Evolutionary conservation across 2,888 invertebrate species (phyloP), one percentile per base, ranked within the genome.

Genomic region (Romanomermis culicivorax): DNA sequence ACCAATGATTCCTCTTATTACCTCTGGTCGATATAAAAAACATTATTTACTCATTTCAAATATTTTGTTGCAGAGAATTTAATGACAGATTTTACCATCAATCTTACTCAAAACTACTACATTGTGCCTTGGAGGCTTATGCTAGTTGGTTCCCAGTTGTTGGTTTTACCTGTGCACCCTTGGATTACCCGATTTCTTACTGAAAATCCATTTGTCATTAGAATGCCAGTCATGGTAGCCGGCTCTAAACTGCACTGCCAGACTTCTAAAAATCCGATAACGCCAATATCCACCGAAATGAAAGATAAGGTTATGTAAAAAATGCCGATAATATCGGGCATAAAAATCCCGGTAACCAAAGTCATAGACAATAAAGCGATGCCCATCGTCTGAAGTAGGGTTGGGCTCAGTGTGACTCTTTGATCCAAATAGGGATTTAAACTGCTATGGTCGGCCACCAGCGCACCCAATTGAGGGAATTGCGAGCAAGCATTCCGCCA

Each of bases 181-280:
- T n/a, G n/a, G n/a, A n/a, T n/a, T n/a, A n/a, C n/a, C n/a, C n/a
- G n/a, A n/a, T n/a, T n/a, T n/a, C n/a, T n/a, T n/a, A 91, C 88
- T 4, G 86, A 87, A 74, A 89, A 89, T 53, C 89, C 91, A 58
- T 89, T 88, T 69, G 89, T 89, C 88, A 91, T 89, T 61, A 91
- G 89, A 54, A 91, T 76, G 69, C 88, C 87, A 58, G 88, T 87
- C 87, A 88, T 88, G 26, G 50, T 49, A 23, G 29, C 20, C 29
- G 29, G 29, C 11, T 49, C 50, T 55, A 91, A 75, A 66, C 86
- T 86, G 7, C 89, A 88, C 62, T 81, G 81, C 91, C 91, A 91
- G 29, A 89, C 74, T 0, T 88, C 83, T 89, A 91, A 91, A 74
- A 87, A 89, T 7, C 89, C 89, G 1, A 87, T 82, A 0, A 91